Evolutionary conservation across 2,797 vertebrate genomes (phyloP).

Genomic region (Pipistrellus pipistrellus): DNA sequence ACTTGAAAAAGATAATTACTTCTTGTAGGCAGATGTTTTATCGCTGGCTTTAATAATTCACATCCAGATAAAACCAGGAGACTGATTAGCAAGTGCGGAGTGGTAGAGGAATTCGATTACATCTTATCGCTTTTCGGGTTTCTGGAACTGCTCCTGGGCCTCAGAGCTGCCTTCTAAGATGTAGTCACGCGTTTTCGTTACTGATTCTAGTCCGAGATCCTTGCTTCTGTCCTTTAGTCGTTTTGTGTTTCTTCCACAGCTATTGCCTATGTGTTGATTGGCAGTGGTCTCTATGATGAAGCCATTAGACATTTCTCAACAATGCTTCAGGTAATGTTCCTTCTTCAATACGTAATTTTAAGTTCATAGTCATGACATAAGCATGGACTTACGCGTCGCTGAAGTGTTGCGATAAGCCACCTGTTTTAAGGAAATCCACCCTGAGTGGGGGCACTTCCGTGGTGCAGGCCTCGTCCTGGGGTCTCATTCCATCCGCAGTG

Average conservation of each 20-base stretch:
- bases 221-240: conserved; percentile 32
- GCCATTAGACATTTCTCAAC: conserved; percentile 98
- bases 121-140: neutral
- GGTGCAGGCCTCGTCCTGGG: neutral
- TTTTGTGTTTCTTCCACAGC: conserved; percentile 88
- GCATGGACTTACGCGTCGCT: neutral
- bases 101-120: neutral
- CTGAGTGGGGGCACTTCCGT: neutral
- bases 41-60: conserved; percentile 20
- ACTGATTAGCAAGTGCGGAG: neutral
- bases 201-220: neutral
- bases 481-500: neutral
- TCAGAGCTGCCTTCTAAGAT: neutral
- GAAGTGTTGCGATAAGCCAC: neutral
- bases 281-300: conserved; percentile 97
- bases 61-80: neutral
- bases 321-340: conserved; percentile 94
- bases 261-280: conserved; percentile 97
- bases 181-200: neutral
- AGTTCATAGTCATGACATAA: neutral
- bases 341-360: conserved; percentile 39
- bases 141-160: neutral
- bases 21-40: neutral
- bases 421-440: neutral
- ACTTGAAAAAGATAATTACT: neutral